Evolutionary conservation across 1,140 invertebrate species (phyloP), one percentile per base, ranked within the genome.

Genomic region (Formica exsecta): DNA sequence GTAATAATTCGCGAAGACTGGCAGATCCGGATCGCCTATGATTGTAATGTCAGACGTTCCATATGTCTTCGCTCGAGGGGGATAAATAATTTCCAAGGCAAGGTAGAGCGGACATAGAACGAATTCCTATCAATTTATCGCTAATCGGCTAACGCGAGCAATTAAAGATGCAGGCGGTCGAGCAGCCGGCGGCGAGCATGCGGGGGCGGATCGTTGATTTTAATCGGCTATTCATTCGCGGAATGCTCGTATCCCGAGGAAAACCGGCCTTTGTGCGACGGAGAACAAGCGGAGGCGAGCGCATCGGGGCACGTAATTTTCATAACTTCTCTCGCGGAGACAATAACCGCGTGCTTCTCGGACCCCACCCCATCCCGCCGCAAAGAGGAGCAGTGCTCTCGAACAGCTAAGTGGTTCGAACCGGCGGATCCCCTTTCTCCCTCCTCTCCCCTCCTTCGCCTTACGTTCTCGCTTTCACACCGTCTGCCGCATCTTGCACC

Each of bases 321-420:
- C 92, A 93, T 93, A 93, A 94, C 90, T 93, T 92, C 88, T 92
- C 88, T 91, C 87, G 71, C 81, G 73, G 81, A 92, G 90, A 93
- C 91, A 92, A 93, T 92, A 92, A 93, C 88, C 84, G 87, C 68
- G 75, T 25, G 83, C 83, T 80, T 85, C 77, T 84, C 64, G 29
- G 71, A 41, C 57, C 64, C 51, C 71, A 44, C 51, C 61, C 38
- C 54, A 25, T 22, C 11, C 25, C 79, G 38, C 32, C 32, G 32
- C 32, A 3, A 48, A 38, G 38, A 44, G 62, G 64, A 54, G 61
- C 48, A 75, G 36, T 19, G 57, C 70, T 80, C 70, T 80, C 84
- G 86, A 61, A 84, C 70, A 81, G 64, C 68, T 88, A 89, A 92
- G 92, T 92, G 88, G 86, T 88, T 91, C 85, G 74, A 90, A 91